Evolutionary conservation across 2,797 vertebrate genomes (phyloP).

Genomic region (Dermochelys coriacea): DNA sequence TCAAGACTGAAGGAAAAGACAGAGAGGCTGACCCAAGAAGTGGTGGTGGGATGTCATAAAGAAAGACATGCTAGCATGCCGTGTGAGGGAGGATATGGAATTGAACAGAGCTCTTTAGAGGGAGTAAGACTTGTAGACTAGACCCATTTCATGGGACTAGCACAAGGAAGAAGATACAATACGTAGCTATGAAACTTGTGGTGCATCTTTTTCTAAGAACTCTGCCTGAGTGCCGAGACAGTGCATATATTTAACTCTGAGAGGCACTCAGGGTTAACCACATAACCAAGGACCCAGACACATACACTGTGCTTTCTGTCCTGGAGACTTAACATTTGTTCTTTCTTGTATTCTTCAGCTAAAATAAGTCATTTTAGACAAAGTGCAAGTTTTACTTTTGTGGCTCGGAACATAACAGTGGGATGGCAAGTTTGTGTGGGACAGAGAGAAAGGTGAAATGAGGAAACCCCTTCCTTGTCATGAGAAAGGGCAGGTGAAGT

Average conservation of each 20-base stretch:
- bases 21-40: no score
- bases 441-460: not conserved
- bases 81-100: no score
- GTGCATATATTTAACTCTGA: not conserved
- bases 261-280: no score
- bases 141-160: not conserved
- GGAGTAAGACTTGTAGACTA: not conserved
- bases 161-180: not conserved
- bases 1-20: no score
- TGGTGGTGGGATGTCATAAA: no score
- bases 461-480: not conserved
- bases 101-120: not conserved
- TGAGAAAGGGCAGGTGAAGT: not conserved
- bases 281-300: not conserved
- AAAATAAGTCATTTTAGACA: not conserved
- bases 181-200: no score
- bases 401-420: not conserved
- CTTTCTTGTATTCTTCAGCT: not conserved
- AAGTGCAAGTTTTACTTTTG: not conserved
- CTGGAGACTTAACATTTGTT: not conserved
- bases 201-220: not conserved
- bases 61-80: no score
- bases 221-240: not conserved
- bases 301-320: not conserved
- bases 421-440: not conserved